A percentile compares a stretch with the other conserved stretches of the same genome.
Conservation (phyloP, 2,888 invertebrate species). For the Corythucha ciliata region DNA sequence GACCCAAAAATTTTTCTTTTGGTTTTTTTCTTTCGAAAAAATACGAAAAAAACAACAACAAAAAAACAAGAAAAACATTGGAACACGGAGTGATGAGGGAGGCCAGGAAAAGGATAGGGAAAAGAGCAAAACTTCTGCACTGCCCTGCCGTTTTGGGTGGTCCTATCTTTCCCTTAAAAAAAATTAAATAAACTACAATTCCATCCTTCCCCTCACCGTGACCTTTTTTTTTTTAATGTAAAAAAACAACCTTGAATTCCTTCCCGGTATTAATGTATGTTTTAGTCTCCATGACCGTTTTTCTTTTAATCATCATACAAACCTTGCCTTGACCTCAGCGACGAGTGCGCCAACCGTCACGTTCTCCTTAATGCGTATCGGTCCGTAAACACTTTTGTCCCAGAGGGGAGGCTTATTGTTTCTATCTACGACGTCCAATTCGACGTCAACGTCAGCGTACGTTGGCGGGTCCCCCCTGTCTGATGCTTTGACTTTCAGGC, state of each 20-base stretch:
- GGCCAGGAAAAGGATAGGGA: too few species aligned
- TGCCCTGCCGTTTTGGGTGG: too few species aligned
- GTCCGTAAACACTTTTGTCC: slow-evolving; percentile 92
- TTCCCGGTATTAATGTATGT: neutral
- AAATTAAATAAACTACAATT: too few species aligned
- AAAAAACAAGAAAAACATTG: too few species aligned
- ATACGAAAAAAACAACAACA: too few species aligned
- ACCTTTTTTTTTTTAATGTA: too few species aligned
- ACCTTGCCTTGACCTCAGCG: slow-evolving; percentile 95
- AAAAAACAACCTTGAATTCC: too few species aligned
- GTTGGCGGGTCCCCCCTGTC: slow-evolving; percentile 89
- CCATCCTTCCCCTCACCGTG: too few species aligned
- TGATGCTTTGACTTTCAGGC: slow-evolving; percentile 90
- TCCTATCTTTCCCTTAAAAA: too few species aligned
- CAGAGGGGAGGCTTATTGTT: slow-evolving; percentile 97
- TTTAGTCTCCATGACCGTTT: neutral
- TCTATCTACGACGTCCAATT: slow-evolving; percentile 96
- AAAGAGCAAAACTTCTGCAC: too few species aligned
- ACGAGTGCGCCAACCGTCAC: slow-evolving; percentile 98
- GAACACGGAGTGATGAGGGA: too few species aligned
- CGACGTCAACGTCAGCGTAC: slow-evolving; percentile 92
- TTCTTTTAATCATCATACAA: slow-evolving; percentile 35
- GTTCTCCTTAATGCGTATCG: slow-evolving; percentile 97
- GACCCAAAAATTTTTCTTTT: neutral
- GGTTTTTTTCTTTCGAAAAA: neutral